phyloP scores from a whole-genome alignment of 2,113 vertebrate species.

The Myotis brandtii region DNA sequence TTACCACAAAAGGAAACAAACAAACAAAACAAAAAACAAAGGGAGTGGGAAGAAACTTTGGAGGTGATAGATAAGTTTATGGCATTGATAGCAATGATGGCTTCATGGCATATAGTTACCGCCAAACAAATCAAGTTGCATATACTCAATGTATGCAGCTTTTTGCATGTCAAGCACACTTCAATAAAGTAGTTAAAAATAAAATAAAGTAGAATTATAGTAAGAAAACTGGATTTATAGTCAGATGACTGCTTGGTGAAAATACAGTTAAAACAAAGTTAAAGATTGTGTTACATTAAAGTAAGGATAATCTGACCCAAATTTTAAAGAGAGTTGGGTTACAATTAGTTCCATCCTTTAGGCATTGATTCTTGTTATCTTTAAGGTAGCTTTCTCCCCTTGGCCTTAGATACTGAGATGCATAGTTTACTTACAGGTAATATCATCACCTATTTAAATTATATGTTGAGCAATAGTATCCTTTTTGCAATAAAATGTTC shows the following conservation, averaged over 20 bases:
- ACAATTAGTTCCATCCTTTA: conserved; percentile 49
- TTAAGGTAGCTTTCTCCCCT: conserved; percentile 41
- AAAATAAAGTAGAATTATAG: not conserved
- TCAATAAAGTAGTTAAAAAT: not conserved
- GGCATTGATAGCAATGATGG: not conserved
- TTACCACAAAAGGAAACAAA: not conserved
- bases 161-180: not conserved
- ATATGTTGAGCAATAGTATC: not conserved
- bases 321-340: not conserved
- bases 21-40: not conserved
- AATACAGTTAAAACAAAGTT: conserved; percentile 23
- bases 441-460: conserved; percentile 36
- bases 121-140: not conserved
- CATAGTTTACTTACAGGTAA: not conserved
- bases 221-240: not conserved
- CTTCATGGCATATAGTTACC: not conserved
- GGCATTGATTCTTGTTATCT: conserved; percentile 2
- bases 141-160: not conserved
- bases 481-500: not conserved
- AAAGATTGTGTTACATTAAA: not conserved
- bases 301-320: not conserved
- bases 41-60: not conserved
- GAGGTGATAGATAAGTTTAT: not conserved
- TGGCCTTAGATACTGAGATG: conserved; percentile 12
- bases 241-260: not conserved